These are phyloP conservation scores for Pharmacophagus antenor DNA, from an alignment of 2,888 invertebrate genomes.

Conservation along the genomic window DNA sequence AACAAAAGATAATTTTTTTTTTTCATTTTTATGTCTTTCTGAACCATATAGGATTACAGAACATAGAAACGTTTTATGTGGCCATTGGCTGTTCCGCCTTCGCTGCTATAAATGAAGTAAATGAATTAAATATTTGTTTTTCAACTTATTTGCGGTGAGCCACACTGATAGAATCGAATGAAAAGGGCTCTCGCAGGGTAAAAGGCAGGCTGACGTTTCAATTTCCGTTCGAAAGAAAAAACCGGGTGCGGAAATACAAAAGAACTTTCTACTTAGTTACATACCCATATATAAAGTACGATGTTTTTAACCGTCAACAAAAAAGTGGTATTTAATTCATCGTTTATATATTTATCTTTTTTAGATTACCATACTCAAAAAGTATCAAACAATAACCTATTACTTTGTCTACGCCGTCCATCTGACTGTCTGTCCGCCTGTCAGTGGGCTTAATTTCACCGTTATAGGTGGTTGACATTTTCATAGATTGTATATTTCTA, in stretches of 20 bases:
- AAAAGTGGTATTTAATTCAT: too few species aligned
- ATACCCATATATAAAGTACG: neutral
- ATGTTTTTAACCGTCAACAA: neutral
- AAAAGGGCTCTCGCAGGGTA: neutral
- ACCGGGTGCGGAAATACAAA: neutral
- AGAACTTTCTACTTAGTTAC: neutral
- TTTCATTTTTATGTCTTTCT: neutral
- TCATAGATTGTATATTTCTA: too few species aligned
- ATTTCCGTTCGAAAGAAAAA: constrained; percentile 8
- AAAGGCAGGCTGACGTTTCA: constrained; percentile 5
- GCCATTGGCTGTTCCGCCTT: neutral
- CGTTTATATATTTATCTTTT: too few species aligned
- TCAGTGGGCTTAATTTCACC: too few species aligned
- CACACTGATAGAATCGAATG: neutral
- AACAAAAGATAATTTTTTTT: neutral
- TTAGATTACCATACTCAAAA: too few species aligned
- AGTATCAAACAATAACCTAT: too few species aligned
- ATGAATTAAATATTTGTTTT: constrained; percentile 4
- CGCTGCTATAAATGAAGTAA: neutral
- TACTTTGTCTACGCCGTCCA: too few species aligned
- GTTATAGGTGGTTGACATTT: too few species aligned
- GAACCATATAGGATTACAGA: too few species aligned
- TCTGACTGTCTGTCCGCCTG: too few species aligned
- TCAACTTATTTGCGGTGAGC: neutral
- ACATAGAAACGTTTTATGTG: constrained; percentile 1